Evolutionary conservation across 1,140 invertebrate species (phyloP).

Genomic region (Drosophila sp.): DNA sequence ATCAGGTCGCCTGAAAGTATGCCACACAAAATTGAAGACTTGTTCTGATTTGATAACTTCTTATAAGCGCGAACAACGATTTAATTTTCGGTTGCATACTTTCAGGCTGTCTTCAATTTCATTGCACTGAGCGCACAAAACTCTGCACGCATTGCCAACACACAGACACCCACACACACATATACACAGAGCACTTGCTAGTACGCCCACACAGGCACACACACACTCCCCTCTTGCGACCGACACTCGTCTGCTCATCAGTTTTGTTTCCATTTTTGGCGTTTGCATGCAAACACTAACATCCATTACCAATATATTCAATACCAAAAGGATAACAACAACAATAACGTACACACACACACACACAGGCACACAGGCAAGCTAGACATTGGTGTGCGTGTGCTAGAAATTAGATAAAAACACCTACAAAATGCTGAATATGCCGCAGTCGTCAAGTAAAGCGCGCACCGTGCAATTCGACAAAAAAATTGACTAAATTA

Average conservation of each 20-base stretch:
- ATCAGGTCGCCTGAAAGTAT: conserved; percentile 11
- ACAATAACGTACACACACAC: conserved; percentile 56
- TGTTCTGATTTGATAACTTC: conserved; percentile 4
- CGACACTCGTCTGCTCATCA: conserved; percentile 41
- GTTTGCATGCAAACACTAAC: conserved; percentile 75
- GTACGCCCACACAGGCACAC: conserved; percentile 15
- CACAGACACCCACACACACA: conserved; percentile 1
- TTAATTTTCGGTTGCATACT: conserved; percentile 37
- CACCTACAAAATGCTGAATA: conserved; percentile 78
- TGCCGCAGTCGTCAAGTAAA: conserved; percentile 78
- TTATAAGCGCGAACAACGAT: conserved; percentile 17
- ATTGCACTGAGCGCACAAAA: conserved; percentile 14
- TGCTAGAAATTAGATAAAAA: conserved; percentile 84
- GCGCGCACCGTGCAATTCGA: conserved; percentile 72
- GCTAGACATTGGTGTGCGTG: conserved; percentile 59
- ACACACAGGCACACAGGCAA: conserved; percentile 32
- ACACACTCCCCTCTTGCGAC: neutral
- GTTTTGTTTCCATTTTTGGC: conserved; percentile 59
- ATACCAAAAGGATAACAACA: conserved; percentile 67
- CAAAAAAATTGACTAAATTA: conserved; percentile 29
- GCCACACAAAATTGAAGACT: conserved; percentile 15
- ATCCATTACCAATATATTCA: conserved; percentile 80
- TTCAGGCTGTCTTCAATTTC: conserved; percentile 7
- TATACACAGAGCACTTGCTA: conserved; percentile 8
- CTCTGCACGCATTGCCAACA: conserved; percentile 37